Conservation (phyloP, 2,113 vertebrate genomes). For the Periophthalmus modestus region DNA sequence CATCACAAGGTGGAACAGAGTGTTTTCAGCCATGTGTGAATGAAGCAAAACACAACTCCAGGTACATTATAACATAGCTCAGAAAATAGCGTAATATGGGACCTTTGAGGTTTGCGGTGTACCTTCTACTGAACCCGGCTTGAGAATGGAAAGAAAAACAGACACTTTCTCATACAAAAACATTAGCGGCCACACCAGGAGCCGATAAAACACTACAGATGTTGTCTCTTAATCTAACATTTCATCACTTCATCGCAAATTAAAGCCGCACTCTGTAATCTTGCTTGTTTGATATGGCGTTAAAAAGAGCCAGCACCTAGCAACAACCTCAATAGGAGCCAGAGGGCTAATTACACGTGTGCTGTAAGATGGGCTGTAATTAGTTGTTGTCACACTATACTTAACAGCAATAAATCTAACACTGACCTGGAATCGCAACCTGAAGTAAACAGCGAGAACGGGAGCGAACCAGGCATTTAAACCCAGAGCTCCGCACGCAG, state of each 20-base stretch:
- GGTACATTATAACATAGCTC: too few relatives aligned
- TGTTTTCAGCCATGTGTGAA: too few relatives aligned
- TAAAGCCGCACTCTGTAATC: conserved; percentile 53
- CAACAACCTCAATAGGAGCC: conserved; percentile 52
- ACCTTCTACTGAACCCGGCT: background rate
- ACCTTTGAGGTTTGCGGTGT: background rate
- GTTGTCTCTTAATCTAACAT: conserved; percentile 36
- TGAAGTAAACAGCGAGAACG: conserved; percentile 61
- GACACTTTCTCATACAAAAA: background rate
- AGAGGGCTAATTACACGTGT: conserved; percentile 57
- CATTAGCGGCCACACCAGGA: background rate
- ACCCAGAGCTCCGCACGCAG: conserved; percentile 44
- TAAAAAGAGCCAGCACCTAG: conserved; percentile 61
- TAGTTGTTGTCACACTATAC: conserved; percentile 68
- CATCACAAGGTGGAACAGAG: too few relatives aligned
- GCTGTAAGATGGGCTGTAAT: conserved; percentile 59
- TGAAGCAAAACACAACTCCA: too few relatives aligned
- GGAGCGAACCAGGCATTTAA: conserved; percentile 59
- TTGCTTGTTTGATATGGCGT: conserved; percentile 43
- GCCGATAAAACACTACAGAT: conserved; percentile 18
- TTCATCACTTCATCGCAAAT: conserved; percentile 51
- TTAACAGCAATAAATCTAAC: conserved; percentile 71
- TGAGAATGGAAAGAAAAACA: background rate
- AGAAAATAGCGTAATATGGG: too few relatives aligned
- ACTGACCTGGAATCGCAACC: conserved; percentile 56